Evolutionary conservation across 2,888 invertebrate genomes (phyloP), one percentile per base, ranked within the genome.

Genomic region (Orthosia cruda): DNA sequence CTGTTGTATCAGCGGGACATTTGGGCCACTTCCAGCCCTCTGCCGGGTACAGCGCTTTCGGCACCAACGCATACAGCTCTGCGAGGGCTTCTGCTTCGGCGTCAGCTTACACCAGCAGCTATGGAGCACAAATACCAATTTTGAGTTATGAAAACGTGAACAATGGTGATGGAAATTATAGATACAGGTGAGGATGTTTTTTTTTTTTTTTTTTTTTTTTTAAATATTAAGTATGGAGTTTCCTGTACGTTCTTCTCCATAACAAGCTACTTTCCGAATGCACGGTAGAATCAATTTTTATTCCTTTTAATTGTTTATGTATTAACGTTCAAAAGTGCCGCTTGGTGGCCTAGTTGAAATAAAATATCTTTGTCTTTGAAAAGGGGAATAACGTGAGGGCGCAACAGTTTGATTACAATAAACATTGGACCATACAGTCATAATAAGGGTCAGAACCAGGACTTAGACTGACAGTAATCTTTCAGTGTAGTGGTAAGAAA

Each of bases 91-190:
- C 88, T 4, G 81, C 88, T 0, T 90, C 88, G 1, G 81, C 89
- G 1, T 90, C 86, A 1, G 91, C 93, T 5, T 84, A 77, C 65
- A 78, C 75, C 11, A 73, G 77, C 47, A 77, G 47, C 69, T 81
- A 68, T 18, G 85, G 83, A n/a, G 90, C 95, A 54, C 95, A 96
- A 69, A 97, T 97, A 72, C 97, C 97, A 50, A 97, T 97, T 80
- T 88, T 97, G 23, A 95, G 97, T 71, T 97, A 97, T 88, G 97
- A 97, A 75, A 97, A 97, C 79, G 95, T 96, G 55, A 97, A 97
- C 90, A 97, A 97, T 87, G 97, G 97, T 32, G 97, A 97, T 85
- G 97, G 97, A 72, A 97, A 95, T 83, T 97, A 97, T 89, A 96
- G 97, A 91, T 97, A 97, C 93, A 97, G 97, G 97, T 97, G n/a